These are phyloP conservation scores for Dendrocincla fuliginosa DNA, from an alignment of 2,797 vertebrate species.

Conservation along the genomic window DNA sequence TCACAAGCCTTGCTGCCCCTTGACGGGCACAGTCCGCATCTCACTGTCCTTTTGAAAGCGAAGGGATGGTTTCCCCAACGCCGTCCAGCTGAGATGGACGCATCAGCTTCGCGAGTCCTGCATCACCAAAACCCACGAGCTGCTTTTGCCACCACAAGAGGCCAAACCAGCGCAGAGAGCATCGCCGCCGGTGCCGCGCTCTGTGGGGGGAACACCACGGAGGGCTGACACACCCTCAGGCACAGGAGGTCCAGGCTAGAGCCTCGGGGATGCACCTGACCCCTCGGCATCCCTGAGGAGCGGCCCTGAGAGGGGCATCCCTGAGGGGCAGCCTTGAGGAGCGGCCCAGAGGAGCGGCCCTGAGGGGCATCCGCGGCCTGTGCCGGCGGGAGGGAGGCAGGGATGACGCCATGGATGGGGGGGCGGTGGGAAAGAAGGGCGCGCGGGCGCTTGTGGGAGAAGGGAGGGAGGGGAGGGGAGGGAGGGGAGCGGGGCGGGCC, in stretches of 20 bases:
- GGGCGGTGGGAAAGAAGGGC: not conserved
- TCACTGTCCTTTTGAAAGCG: not conserved
- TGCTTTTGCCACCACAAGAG: rapidly evolving
- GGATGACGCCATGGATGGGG: not conserved
- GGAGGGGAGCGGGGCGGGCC: not conserved
- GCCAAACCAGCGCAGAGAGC: not conserved
- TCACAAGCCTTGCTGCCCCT: not conserved
- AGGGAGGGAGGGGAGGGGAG: not conserved
- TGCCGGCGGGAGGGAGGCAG: too few species aligned
- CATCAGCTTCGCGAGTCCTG: rapidly evolving
- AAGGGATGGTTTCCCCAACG: not conserved
- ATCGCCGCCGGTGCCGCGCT: too few species aligned
- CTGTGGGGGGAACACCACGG: too few species aligned
- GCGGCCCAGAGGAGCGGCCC: too few species aligned
- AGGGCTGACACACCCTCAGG: too few species aligned
- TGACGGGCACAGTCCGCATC: not conserved
- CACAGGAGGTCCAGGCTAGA: too few species aligned
- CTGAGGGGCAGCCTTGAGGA: too few species aligned
- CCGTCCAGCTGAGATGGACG: rapidly evolving
- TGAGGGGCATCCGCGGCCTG: too few species aligned
- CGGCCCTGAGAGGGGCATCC: too few species aligned
- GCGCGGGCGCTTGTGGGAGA: conserved; percentile 64
- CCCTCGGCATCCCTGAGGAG: too few species aligned
- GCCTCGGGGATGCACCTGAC: too few species aligned
- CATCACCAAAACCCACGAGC: not conserved